Percentiles rank a stretch among this genome's conserved stretches.
Conservation (phyloP, 2,113 vertebrate species). For the Hemiscyllium ocellatum region DNA sequence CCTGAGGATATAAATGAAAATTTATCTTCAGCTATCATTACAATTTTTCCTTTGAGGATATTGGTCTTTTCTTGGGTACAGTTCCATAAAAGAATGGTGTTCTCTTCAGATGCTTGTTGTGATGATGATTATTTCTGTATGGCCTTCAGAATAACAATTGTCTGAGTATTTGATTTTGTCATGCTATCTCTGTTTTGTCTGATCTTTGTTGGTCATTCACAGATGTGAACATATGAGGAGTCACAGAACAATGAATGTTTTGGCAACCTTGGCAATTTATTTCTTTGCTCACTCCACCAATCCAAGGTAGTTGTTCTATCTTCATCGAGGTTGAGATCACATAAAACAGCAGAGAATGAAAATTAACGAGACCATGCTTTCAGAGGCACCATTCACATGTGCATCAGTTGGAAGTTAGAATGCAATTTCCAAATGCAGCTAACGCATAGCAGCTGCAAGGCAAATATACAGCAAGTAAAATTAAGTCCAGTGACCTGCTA, state of each 20-base stretch:
- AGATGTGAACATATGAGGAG: not conserved
- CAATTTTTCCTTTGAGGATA: too few species aligned
- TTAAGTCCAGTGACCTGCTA: not conserved
- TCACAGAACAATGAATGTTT: not conserved
- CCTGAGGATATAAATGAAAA: too few species aligned
- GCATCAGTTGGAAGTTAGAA: not conserved
- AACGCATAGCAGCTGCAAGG: not conserved
- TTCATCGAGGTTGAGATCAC: not conserved
- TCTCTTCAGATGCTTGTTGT: not conserved
- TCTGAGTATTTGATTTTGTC: not conserved
- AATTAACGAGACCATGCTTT: not conserved
- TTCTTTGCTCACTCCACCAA: not conserved
- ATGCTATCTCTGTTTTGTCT: too few species aligned
- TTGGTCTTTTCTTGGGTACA: too few species aligned
- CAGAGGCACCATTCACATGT: not conserved
- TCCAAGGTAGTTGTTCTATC: not conserved
- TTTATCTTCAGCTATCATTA: too few species aligned
- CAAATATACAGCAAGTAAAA: not conserved
- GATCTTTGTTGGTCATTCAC: not conserved
- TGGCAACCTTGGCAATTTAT: not conserved
- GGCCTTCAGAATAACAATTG: not conserved
- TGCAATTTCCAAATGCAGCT: not conserved
- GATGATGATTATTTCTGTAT: not conserved
- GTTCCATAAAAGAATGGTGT: not conserved
- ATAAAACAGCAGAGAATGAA: not conserved